phyloP scores from a whole-genome alignment of 2,113 vertebrate species.

The Tricholaema leucomelas region DNA sequence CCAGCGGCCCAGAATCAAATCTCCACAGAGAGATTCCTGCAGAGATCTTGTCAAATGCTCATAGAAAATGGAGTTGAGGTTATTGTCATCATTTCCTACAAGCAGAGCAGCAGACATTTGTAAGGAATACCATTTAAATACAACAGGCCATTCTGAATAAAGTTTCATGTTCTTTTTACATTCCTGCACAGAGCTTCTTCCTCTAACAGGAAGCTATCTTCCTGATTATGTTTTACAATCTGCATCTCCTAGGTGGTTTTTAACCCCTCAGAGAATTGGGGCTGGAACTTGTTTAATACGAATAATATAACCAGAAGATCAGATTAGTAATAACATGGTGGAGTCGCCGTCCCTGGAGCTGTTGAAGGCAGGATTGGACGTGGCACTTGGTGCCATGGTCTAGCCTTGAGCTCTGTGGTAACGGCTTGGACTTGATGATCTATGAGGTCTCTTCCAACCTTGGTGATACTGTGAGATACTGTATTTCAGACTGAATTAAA shows the following conservation, averaged over 20 bases:
- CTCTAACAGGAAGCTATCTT: not conserved
- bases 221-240: not conserved
- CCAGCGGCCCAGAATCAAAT: conserved; percentile 94
- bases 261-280: not conserved
- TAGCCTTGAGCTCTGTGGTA: no score
- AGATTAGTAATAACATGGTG: not conserved
- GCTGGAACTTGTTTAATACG: not conserved
- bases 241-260: not conserved
- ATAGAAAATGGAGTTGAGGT: conserved; percentile 97
- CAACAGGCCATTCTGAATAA: not conserved
- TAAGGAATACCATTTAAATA: not conserved
- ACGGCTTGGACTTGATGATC: no score
- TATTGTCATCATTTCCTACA: conserved; percentile 92
- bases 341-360: no score
- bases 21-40: conserved; percentile 94
- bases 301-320: not conserved
- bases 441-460: no score
- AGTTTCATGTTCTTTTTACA: not conserved
- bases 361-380: no score
- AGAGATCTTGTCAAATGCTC: conserved; percentile 96
- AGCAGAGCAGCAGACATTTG: not conserved
- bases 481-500: not conserved
- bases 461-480: no score
- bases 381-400: no score
- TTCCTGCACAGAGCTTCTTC: not conserved